phyloP scores from a whole-genome alignment of 2,113 vertebrate species.

The Paramisgurnus dabryanus region DNA sequence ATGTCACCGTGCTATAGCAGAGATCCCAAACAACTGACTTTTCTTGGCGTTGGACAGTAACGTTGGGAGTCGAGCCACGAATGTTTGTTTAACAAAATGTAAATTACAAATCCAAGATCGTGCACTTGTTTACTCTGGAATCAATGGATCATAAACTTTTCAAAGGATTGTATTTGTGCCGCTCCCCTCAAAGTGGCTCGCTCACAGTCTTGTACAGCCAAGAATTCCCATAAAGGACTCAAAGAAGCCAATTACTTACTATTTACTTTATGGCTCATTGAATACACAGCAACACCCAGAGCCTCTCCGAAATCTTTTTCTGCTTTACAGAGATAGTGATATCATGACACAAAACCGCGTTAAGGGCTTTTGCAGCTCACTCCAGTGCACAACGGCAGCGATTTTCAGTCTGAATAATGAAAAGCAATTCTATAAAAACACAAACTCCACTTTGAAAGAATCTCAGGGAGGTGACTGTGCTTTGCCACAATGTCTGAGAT shows the following conservation, averaged over 20 bases:
- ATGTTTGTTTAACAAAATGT: constrained; percentile 31
- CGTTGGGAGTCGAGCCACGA: not conserved
- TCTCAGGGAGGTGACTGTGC: not conserved
- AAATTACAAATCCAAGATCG: not conserved
- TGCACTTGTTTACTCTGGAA: not conserved
- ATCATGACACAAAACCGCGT: constrained; percentile 28
- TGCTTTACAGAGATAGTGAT: constrained; percentile 49
- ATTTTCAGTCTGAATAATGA: constrained; percentile 52
- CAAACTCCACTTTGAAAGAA: constrained; percentile 28
- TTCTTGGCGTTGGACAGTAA: not conserved
- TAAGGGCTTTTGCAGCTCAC: constrained; percentile 44
- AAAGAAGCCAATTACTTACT: constrained; percentile 59
- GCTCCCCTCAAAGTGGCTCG: constrained; percentile 9
- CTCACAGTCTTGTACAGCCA: constrained; percentile 42
- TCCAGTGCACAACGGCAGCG: constrained; percentile 38
- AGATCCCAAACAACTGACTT: constrained; percentile 6
- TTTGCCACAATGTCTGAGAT: constrained; percentile 32
- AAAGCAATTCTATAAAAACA: constrained; percentile 31
- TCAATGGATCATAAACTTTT: not conserved
- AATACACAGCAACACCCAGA: constrained; percentile 52
- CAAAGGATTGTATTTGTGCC: not conserved
- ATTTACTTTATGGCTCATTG: constrained; percentile 61
- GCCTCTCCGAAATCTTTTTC: constrained; percentile 43
- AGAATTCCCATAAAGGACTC: constrained; percentile 59
- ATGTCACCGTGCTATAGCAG: constrained; percentile 46